Conservation (phyloP, 1,140 invertebrate species). For the Leptinotarsa defecta region DNA sequence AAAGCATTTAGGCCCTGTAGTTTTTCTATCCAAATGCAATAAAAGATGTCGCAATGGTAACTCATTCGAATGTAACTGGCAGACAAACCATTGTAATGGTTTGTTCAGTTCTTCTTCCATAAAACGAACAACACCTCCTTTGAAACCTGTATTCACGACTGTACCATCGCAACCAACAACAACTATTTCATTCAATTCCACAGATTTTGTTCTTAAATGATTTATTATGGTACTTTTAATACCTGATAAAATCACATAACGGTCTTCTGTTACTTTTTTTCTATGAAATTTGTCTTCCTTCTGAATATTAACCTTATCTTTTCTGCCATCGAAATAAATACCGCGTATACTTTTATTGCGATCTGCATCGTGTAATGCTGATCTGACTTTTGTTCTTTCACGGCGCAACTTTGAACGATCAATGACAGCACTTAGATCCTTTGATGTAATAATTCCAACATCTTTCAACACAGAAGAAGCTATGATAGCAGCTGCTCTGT, state of each 20-base stretch:
- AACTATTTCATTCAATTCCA: conserved; percentile 30
- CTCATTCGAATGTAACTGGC: conserved; percentile 41
- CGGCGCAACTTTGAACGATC: conserved; percentile 26
- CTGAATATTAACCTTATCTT: conserved; percentile 35
- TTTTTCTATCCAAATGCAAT: conserved; percentile 38
- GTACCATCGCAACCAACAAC: conserved; percentile 49
- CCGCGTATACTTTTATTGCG: conserved; percentile 13
- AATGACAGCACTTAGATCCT: conserved; percentile 22
- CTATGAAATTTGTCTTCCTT: conserved; percentile 21
- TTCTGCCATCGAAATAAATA: conserved; percentile 34
- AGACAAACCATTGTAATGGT: conserved; percentile 42
- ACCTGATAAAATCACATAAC: conserved; percentile 35
- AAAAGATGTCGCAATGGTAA: conserved; percentile 42
- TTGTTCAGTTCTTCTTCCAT: conserved; percentile 20
- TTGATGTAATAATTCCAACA: conserved; percentile 22
- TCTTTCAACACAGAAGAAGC: conserved; percentile 14
- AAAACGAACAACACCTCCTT: conserved; percentile 38
- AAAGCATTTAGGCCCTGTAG: conserved; percentile 37
- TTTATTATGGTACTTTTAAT: conserved; percentile 32
- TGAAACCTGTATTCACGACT: conserved; percentile 46
- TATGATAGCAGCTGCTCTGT: conserved; percentile 2
- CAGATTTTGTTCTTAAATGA: conserved; percentile 30
- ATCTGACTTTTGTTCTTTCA: conserved; percentile 24
- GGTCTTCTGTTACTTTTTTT: conserved; percentile 39
- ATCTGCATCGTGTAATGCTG: conserved; percentile 25